Evolutionary conservation across 1,140 invertebrate species (phyloP).

Genomic region (Trinorchestia longiramus): DNA sequence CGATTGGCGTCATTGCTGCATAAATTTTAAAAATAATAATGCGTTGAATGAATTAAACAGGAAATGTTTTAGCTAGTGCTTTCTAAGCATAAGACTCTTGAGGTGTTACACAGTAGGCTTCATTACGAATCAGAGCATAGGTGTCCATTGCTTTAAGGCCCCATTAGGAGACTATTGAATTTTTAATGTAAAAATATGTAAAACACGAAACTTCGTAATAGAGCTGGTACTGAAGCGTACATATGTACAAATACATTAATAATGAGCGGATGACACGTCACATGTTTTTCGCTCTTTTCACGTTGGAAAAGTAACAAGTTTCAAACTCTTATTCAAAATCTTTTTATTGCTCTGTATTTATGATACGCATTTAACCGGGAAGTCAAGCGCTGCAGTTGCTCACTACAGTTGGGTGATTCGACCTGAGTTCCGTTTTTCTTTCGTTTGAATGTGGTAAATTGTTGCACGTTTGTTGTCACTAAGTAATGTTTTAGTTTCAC

Average conservation of each 20-base stretch:
- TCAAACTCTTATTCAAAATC: not conserved
- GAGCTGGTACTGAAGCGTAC: too few relatives aligned
- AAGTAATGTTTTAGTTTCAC: not conserved
- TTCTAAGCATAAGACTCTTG: not conserved
- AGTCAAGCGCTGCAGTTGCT: not conserved
- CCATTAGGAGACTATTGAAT: not conserved
- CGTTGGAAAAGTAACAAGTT: not conserved
- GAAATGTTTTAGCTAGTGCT: not conserved
- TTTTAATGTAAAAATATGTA: too few relatives aligned
- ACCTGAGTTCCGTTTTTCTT: not conserved
- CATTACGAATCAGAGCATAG: not conserved
- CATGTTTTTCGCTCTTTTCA: not conserved
- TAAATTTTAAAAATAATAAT: not conserved
- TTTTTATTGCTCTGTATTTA: not conserved
- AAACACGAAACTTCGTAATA: too few relatives aligned
- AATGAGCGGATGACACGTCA: too few relatives aligned
- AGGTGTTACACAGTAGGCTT: not conserved
- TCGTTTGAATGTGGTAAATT: not conserved
- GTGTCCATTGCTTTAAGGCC: not conserved
- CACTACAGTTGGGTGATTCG: not conserved
- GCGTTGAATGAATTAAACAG: not conserved
- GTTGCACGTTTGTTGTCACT: not conserved
- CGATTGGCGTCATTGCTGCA: not conserved
- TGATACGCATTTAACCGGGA: not conserved
- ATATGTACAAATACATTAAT: too few relatives aligned